Conservation (phyloP, 2,113 vertebrate species). For the Zootoca vivipara region DNA sequence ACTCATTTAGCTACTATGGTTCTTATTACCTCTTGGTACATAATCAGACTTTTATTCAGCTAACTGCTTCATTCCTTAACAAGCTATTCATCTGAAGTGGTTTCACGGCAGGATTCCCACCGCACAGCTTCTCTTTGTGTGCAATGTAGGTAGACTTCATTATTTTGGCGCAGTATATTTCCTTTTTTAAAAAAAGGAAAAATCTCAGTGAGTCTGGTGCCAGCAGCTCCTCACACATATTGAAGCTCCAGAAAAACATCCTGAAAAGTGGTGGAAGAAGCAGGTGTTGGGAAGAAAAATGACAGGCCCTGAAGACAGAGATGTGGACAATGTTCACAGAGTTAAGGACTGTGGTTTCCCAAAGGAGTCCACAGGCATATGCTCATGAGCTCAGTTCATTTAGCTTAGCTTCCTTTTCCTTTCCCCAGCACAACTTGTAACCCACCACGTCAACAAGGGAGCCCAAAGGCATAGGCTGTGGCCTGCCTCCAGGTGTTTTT, state of each 20-base stretch:
- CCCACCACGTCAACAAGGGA: not conserved
- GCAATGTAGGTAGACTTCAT: conserved; percentile 22
- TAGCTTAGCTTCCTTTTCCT: not conserved
- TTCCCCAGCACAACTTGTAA: not conserved
- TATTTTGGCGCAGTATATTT: conserved; percentile 46
- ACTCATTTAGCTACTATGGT: conserved; percentile 64
- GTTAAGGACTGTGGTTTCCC: conserved; percentile 47
- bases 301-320: conserved; percentile 51
- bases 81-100: conserved; percentile 71
- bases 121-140: conserved; percentile 18
- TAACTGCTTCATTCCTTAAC: conserved; percentile 72
- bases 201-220: conserved; percentile 27
- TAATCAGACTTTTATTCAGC: conserved; percentile 76
- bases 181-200: conserved; percentile 60
- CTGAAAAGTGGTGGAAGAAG: conserved; percentile 38
- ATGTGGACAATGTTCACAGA: conserved; percentile 40
- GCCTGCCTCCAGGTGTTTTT: not conserved
- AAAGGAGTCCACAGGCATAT: conserved; percentile 48
- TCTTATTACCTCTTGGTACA: conserved; percentile 62
- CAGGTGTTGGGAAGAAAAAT: conserved; percentile 43
- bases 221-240: conserved; percentile 43
- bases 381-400: not conserved
- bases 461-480: not conserved
- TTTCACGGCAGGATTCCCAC: conserved; percentile 60
- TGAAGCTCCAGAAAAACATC: conserved; percentile 39